Percentiles rank a stretch among this genome's conserved stretches.
Conservation (phyloP, 2,888 invertebrate species). For the Spilarctia lutea region DNA sequence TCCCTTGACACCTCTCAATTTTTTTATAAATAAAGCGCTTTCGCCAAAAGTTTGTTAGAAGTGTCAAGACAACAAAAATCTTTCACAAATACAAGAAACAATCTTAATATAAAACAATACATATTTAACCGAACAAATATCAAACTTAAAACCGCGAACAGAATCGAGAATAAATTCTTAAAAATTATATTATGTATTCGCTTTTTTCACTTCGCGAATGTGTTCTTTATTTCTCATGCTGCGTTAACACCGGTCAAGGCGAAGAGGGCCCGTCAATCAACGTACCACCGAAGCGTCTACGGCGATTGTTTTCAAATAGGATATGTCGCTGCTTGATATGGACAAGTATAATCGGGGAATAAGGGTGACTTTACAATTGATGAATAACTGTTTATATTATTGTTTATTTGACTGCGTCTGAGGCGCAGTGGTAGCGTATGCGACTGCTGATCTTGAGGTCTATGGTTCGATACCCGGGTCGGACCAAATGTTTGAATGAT, state of each 20-base stretch:
- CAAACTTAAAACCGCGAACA: constrained; percentile 29
- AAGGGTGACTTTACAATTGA: constrained; percentile 28
- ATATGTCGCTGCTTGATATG: constrained; percentile 54
- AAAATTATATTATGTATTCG: constrained; percentile 47
- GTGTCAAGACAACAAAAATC: neutral
- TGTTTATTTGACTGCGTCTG: too few species aligned
- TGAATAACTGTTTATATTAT: constrained; percentile 19
- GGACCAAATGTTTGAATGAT: too few species aligned
- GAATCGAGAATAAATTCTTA: constrained; percentile 47
- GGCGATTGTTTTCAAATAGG: constrained; percentile 74
- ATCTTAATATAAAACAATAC: constrained; percentile 28
- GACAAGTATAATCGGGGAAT: constrained; percentile 60
- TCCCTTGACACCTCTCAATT: too few species aligned
- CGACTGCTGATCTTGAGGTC: too few species aligned
- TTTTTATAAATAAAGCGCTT: too few species aligned
- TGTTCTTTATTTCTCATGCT: constrained; percentile 32
- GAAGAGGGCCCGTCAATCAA: constrained; percentile 63
- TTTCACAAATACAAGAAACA: neutral
- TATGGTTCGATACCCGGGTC: too few species aligned
- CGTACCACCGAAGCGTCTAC: constrained; percentile 41
- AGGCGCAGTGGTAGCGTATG: too few species aligned
- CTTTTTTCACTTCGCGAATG: constrained; percentile 29
- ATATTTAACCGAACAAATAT: constrained; percentile 19
- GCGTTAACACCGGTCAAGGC: constrained; percentile 50
- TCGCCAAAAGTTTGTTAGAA: too few species aligned